Percentiles rank a stretch among this genome's conserved stretches.
These are phyloP conservation scores for Clarias magur DNA, from an alignment of 2,113 vertebrate genomes.

Conservation along the genomic window DNA sequence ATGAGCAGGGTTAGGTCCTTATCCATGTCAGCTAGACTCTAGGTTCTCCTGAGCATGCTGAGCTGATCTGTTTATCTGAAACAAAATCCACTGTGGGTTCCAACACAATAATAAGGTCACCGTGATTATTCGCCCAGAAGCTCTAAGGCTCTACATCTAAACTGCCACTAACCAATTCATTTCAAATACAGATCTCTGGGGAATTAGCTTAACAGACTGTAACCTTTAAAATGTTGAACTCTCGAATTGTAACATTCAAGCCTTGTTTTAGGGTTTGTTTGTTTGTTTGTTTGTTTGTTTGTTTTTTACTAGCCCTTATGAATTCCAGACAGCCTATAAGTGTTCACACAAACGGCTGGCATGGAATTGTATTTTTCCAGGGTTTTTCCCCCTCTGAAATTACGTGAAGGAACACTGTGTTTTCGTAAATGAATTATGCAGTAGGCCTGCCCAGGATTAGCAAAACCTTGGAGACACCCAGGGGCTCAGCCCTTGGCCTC, in stretches of 20 bases:
- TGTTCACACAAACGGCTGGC: not conserved
- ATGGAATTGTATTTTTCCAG: constrained; percentile 7
- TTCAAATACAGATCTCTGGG: not conserved
- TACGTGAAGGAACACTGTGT: constrained; percentile 56
- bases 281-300: not conserved
- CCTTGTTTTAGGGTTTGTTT: not conserved
- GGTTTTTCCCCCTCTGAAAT: not conserved
- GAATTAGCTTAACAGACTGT: not conserved
- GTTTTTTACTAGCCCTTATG: constrained; percentile 4
- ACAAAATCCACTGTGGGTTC: not conserved
- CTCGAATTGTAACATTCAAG: not conserved
- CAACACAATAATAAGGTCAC: not conserved
- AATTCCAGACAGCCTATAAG: not conserved
- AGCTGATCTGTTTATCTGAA: not conserved
- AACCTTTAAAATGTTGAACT: not conserved
- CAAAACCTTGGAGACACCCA: constrained; percentile 58
- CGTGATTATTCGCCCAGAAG: not conserved
- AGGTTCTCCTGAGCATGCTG: constrained; percentile 21
- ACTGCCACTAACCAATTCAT: not conserved
- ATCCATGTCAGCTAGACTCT: not conserved
- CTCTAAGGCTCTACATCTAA: constrained; percentile 14
- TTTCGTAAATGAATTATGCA: constrained; percentile 70
- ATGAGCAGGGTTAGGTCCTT: not conserved
- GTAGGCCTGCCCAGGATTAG: constrained; percentile 54
- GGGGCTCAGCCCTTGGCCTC: constrained; percentile 58